Conservation (phyloP, 1,140 invertebrate genomes). For the Megathymus violae region DNA sequence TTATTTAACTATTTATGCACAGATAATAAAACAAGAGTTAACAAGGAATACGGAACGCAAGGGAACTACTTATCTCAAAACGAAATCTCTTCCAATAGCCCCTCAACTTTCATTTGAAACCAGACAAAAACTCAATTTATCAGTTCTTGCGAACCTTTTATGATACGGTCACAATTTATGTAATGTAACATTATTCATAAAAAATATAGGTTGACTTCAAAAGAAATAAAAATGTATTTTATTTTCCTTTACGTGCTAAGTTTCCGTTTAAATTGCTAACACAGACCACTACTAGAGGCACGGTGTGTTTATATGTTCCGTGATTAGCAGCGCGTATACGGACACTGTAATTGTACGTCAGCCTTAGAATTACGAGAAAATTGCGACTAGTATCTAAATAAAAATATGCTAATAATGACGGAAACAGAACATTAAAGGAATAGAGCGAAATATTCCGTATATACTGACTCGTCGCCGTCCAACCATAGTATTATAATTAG, state of each 20-base stretch:
- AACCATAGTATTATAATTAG: not conserved
- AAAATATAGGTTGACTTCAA: too few relatives aligned
- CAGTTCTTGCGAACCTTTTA: too few relatives aligned
- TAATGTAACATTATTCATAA: too few relatives aligned
- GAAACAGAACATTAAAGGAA: slow-evolving; percentile 33
- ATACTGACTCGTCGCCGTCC: not conserved
- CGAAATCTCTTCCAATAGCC: too few relatives aligned
- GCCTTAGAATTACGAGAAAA: slow-evolving; percentile 13
- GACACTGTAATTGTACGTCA: slow-evolving; percentile 25
- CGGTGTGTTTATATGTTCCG: not conserved
- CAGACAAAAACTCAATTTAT: too few relatives aligned
- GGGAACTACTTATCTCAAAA: too few relatives aligned
- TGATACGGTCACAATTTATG: too few relatives aligned
- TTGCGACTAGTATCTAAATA: slow-evolving; percentile 14
- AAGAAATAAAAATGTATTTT: slow-evolving; percentile 2
- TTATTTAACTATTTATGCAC: too few relatives aligned
- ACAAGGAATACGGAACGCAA: too few relatives aligned
- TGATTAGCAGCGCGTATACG: not conserved
- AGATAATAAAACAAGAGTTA: too few relatives aligned
- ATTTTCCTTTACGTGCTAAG: slow-evolving; percentile 3
- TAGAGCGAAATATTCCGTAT: not conserved
- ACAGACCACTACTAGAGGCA: slow-evolving; percentile 5
- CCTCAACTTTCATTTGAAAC: too few relatives aligned
- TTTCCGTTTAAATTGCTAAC: slow-evolving; percentile 3
- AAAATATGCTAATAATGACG: slow-evolving; percentile 28